Evolutionary conservation across 1,140 invertebrate species (phyloP).

Genomic region (Philopotamus ludificatus): DNA sequence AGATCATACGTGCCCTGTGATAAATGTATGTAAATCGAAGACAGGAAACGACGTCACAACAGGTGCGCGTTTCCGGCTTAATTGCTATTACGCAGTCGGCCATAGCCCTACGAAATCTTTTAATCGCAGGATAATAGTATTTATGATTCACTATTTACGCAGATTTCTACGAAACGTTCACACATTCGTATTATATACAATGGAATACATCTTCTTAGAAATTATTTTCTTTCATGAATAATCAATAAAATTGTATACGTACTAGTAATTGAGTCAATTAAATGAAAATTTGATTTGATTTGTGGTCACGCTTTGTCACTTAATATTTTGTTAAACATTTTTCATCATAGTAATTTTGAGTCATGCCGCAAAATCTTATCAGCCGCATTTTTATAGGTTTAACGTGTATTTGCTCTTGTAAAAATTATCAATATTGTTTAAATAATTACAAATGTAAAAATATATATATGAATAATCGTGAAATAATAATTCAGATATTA

Average conservation of each 20-base stretch:
- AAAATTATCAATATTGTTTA: background rate
- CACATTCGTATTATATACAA: no score
- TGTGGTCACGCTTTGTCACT: background rate
- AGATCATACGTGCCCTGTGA: no score
- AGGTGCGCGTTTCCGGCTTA: background rate
- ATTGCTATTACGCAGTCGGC: no score
- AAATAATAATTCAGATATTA: background rate
- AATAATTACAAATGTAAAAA: background rate
- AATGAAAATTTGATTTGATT: no score
- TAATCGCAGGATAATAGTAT: no score
- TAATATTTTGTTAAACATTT: background rate
- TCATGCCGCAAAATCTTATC: background rate
- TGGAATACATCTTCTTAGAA: no score
- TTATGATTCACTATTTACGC: no score
- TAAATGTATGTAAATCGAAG: background rate
- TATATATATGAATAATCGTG: background rate
- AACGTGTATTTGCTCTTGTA: background rate
- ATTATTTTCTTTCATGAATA: no score
- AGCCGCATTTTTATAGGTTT: background rate
- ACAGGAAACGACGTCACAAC: background rate
- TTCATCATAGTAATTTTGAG: background rate
- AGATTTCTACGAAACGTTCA: no score
- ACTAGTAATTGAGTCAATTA: no score
- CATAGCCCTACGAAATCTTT: no score
- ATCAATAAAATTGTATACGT: no score